These are phyloP conservation scores for Creontiades dilutus DNA, from an alignment of 2,888 invertebrate species.

Conservation along the genomic window DNA sequence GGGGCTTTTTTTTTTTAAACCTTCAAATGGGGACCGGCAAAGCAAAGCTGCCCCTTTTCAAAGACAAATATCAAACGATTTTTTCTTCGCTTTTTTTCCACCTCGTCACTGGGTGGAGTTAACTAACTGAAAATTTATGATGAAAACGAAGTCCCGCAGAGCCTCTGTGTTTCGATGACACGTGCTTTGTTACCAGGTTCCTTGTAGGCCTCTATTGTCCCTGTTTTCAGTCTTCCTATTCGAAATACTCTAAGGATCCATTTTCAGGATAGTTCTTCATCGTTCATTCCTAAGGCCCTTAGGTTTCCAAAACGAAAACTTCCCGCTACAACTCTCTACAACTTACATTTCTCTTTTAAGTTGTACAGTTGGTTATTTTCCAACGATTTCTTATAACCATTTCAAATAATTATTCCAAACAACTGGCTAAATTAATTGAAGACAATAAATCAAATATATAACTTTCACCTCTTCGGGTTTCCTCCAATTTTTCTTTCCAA, in stretches of 20 bases:
- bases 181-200: not conserved
- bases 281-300: too few relatives aligned
- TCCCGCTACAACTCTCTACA: too few relatives aligned
- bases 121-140: constrained; percentile 61
- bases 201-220: not conserved
- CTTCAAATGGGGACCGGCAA: constrained; percentile 18
- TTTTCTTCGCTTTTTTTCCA: constrained; percentile 19
- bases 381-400: too few relatives aligned
- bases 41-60: constrained; percentile 32
- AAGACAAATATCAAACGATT: constrained; percentile 55
- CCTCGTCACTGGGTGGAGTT: constrained; percentile 18
- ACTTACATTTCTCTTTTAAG: too few relatives aligned
- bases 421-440: too few relatives aligned
- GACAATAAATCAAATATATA: too few relatives aligned
- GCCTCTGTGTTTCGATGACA: not conserved
- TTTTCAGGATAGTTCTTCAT: not conserved
- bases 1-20: not conserved
- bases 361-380: too few relatives aligned
- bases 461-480: too few relatives aligned
- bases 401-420: too few relatives aligned
- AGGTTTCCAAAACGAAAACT: too few relatives aligned
- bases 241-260: not conserved
- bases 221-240: not conserved
- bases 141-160: constrained; percentile 20
- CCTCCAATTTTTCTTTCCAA: too few relatives aligned